Percentiles rank a stretch among this genome's conserved stretches.
phyloP scores from a whole-genome alignment of 2,113 vertebrate species.

The Dipodomys ordii region DNA sequence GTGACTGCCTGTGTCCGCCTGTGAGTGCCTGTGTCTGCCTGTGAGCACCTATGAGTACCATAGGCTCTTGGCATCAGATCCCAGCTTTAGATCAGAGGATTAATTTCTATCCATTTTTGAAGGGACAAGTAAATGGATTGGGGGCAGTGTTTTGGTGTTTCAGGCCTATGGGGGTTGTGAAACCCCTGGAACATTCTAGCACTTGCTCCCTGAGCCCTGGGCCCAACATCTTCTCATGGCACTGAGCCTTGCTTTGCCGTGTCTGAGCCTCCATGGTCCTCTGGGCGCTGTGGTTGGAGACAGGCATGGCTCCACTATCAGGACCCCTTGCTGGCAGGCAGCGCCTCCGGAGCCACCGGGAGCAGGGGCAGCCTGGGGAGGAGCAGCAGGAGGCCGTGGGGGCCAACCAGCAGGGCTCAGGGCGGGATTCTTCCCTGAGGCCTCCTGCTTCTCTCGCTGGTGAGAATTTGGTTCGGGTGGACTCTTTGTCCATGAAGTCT shows the following conservation, averaged over 20 bases:
- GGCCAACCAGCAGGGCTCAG: fast-evolving
- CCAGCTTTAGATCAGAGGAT: not conserved
- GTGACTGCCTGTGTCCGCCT: no score
- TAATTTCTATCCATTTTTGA: not conserved
- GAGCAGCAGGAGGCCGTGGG: not conserved
- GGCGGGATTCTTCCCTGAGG: not conserved
- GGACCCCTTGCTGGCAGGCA: fast-evolving
- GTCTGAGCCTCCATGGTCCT: fast-evolving
- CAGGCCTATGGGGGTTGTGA: not conserved
- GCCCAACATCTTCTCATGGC: not conserved
- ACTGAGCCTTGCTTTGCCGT: not conserved
- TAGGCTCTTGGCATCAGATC: no score
- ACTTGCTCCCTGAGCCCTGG: not conserved
- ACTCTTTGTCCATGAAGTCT: not conserved
- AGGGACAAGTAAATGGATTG: not conserved
- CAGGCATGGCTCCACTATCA: not conserved
- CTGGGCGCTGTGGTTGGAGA: no score
- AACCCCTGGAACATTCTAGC: not conserved
- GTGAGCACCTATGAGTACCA: no score
- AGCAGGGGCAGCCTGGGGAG: not conserved
- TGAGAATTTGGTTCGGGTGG: not conserved
- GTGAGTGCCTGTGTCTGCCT: not conserved
- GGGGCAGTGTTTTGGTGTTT: not conserved
- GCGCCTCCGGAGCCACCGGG: fast-evolving
- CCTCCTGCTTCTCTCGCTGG: not conserved